Evolutionary conservation across 2,888 invertebrate species (phyloP).

Genomic region (Dioctria linearis): DNA sequence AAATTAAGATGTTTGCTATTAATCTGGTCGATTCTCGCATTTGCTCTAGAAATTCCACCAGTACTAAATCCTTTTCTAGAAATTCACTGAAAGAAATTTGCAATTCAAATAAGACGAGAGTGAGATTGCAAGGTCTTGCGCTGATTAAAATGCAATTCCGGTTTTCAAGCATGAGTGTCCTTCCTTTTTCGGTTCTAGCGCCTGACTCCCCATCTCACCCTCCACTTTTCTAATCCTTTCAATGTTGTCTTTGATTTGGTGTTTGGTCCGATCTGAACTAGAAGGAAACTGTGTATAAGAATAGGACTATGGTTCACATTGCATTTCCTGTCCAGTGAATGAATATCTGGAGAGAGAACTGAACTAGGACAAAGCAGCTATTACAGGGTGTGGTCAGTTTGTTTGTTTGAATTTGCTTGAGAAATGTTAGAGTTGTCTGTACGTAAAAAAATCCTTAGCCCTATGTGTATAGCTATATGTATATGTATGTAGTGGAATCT

Average conservation of each 20-base stretch:
- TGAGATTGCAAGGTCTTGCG: conserved; percentile 46
- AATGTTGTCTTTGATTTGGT: conserved; percentile 5
- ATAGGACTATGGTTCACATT: too few relatives aligned
- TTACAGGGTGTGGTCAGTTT: conserved; percentile 33
- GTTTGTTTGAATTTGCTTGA: neutral
- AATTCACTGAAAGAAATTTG: conserved; percentile 43
- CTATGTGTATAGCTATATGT: too few relatives aligned
- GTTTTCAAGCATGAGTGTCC: conserved; percentile 13
- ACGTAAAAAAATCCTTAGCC: too few relatives aligned
- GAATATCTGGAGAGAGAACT: conserved; percentile 3
- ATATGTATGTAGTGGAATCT: neutral
- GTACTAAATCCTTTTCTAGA: conserved; percentile 14
- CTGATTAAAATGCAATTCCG: conserved; percentile 51
- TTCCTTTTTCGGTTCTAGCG: neutral
- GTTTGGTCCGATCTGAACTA: neutral
- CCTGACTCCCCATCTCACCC: neutral
- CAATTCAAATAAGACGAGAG: conserved; percentile 43
- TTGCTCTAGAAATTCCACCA: neutral
- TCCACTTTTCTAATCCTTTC: neutral
- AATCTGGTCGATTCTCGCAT: conserved; percentile 16
- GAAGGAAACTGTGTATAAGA: neutral
- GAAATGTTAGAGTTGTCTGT: neutral
- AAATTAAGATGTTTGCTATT: conserved; percentile 45
- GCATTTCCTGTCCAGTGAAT: too few relatives aligned
- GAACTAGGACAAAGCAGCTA: conserved; percentile 30